These are phyloP conservation scores for Merluccius polli DNA, from an alignment of 2,797 vertebrate genomes.

Conservation along the genomic window DNA sequence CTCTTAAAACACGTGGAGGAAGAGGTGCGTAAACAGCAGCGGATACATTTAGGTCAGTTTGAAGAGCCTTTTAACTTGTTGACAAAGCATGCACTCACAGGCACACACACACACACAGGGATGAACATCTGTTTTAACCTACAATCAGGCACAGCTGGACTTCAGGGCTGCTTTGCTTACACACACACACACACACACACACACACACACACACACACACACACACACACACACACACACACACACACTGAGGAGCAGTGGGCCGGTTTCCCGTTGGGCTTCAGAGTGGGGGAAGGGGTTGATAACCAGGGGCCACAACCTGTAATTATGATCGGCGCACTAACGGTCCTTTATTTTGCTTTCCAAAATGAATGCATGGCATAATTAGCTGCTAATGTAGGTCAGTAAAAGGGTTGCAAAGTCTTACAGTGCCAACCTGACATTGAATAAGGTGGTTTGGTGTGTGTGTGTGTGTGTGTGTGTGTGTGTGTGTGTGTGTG, in stretches of 20 bases:
- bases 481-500: background rate
- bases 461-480: background rate
- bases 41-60: conserved; percentile 1
- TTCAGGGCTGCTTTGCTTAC: background rate
- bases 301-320: background rate
- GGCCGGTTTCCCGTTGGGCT: background rate
- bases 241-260: background rate
- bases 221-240: background rate
- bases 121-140: background rate
- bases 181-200: conserved; percentile 12
- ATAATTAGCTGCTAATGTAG: background rate
- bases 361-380: background rate
- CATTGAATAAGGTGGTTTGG: background rate
- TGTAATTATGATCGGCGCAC: background rate
- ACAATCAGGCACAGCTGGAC: conserved; percentile 1
- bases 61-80: conserved; percentile 10
- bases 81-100: conserved; percentile 3
- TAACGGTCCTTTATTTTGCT: background rate
- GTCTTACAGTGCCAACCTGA: background rate
- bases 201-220: conserved; percentile 5
- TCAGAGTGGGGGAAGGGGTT: background rate
- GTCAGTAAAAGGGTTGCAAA: background rate
- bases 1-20: background rate
- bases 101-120: background rate
- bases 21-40: background rate